Base-by-base conservation (phyloP, 2,797 vertebrate species). In the Smutsia temminckii region DNA sequence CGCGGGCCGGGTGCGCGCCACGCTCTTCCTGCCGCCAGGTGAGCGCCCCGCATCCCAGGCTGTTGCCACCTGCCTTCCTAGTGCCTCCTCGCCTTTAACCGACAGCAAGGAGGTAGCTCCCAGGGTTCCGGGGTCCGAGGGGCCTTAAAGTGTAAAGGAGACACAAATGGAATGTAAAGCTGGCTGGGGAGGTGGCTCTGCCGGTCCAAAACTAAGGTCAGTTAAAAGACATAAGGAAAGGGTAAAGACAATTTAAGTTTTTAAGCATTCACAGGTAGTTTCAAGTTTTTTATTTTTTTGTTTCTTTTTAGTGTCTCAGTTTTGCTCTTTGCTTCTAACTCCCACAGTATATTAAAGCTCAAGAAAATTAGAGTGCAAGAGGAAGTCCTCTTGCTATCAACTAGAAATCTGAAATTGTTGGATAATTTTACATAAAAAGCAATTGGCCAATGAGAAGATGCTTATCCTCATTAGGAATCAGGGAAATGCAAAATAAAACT, bases 21-120 rank as follows among this genome's bases (percentile, higher is more conserved):
- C 98, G 51, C 98, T 99, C 63, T 99, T 99, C 93, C 55, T 99
- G 81, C 98, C 99, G 1, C 98, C 98, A 21, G 98, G 99, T 99
- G 88, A 96, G 98, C 37, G 1, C 2, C 7, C 9, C 0, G 5
- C 0, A 23, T 21, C 3, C 9, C 0, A 99, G 99, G 4, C 96
- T 99, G 21, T 13, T 18, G 34, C 3, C 42, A 40, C 14, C 18
- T 3, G 17, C 21, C 32, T 68, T 25, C 29, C 42, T 18, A 66
- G n/a, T 5, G 29, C 42, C 8, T 79, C 9, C 17, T 49, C 2
- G 5, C 3, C 5, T 61, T 57, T 32, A 49, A 17, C 3, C 10
- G 0, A 9, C 11, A 46, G n/a, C 27, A 51, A n/a, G 29, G n/a
- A 72, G 12, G 37, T 61, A 9, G 9, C 61, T 80, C 51, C n/a